Evolutionary conservation across 2,113 vertebrate species (phyloP), one percentile per base, ranked within the genome.

Genomic region (Ammospiza nelsoni): DNA sequence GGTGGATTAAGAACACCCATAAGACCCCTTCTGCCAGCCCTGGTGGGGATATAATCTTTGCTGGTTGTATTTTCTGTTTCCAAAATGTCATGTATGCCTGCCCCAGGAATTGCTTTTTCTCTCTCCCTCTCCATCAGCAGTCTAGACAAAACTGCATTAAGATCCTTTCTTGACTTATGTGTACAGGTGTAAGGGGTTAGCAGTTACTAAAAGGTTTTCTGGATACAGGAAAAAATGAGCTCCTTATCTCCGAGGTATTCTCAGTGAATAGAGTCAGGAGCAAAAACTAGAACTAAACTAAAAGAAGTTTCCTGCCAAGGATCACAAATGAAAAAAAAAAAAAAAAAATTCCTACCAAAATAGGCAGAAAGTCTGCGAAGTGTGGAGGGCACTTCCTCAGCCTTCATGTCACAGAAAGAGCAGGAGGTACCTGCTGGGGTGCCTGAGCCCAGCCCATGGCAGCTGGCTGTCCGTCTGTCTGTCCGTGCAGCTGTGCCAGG

Each of bases 81-180:
- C 46, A 93, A 86, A 65, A 66, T 27, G 28, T 35, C 61, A 48
- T 17, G 39, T 68, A 48, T 68, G 74, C 49, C 11, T 61, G 87
- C 41, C 54, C 27, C 71, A 76, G 37, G 28, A 88, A 80, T 9
- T 72, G 78, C 71, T 46, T 85, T 67, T 29, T 57, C 59, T 48
- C 33, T 55, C 73, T 68, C 43, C 68, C 43, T 35, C 37, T 85
- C 75, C 75, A 62, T 27, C 22, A 62, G 31, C 44, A 88, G 79
- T 84, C 89, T 81, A 90, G 80, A 92, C 91, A 90, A 77, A 93
- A 92, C 11, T 76, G 58, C 22, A 18, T 57, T 91, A 90, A 68
- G 82, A 65, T 63, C 37, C 51, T 54, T 76, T 61, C 59, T 35
- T 22, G 55, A 35, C 75, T 77, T 7, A n/a, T 6, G 7, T 5